Conservation (phyloP, 2,888 invertebrate genomes). For the Steromphala cineraria region DNA sequence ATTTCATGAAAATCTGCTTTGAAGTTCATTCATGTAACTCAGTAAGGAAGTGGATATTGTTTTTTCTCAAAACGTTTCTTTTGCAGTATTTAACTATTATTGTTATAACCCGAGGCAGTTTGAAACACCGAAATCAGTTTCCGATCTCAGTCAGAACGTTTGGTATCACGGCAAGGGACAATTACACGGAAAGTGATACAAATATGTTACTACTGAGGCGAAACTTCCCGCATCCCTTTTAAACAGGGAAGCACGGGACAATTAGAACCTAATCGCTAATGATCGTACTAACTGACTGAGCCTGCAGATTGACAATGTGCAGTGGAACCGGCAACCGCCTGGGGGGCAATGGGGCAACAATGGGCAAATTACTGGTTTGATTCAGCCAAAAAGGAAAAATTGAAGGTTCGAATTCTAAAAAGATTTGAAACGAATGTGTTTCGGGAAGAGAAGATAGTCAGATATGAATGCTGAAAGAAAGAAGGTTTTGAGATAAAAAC, state of each 20-base stretch:
- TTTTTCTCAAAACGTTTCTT: no score
- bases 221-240: background rate
- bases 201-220: background rate
- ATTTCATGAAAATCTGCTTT: background rate
- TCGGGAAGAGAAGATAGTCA: no score
- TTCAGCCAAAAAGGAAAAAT: conserved; percentile 8
- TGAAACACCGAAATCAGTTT: no score
- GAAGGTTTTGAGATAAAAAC: no score
- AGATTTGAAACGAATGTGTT: no score
- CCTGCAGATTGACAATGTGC: background rate
- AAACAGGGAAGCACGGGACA: background rate
- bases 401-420: background rate
- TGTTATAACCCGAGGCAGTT: no score
- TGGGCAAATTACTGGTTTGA: conserved; percentile 6
- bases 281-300: background rate
- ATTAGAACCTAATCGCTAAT: background rate
- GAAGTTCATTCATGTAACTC: background rate
- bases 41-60: no score
- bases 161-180: background rate
- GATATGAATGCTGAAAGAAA: no score
- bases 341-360: background rate
- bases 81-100: no score
- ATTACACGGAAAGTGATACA: background rate
- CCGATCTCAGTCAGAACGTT: no score
- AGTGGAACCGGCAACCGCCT: background rate